phyloP scores from a whole-genome alignment of 2,797 vertebrate species.

The Mus caroli region DNA sequence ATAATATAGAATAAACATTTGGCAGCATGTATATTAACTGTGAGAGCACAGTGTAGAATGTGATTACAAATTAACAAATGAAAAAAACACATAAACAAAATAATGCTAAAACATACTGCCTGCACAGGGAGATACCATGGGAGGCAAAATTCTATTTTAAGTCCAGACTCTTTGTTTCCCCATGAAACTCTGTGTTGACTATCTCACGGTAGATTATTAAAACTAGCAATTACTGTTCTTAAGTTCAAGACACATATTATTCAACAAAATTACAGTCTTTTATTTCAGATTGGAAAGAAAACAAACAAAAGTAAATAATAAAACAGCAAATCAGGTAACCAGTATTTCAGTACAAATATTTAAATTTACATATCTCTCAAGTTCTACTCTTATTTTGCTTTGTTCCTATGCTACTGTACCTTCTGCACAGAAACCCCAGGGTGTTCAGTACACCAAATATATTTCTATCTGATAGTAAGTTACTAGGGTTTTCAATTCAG shows the following conservation, averaged over 20 bases:
- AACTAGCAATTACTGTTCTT: neutral
- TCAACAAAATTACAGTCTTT: neutral
- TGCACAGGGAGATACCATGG: neutral
- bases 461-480: neutral
- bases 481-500: neutral
- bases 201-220: neutral
- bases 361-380: neutral
- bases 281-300: neutral
- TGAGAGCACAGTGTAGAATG: neutral
- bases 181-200: neutral
- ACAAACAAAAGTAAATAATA: neutral
- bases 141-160: neutral
- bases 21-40: neutral
- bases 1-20: neutral
- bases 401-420: neutral
- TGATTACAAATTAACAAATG: neutral
- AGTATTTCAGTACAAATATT: neutral
- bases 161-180: neutral
- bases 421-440: neutral
- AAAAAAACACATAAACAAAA: neutral
- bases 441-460: neutral
- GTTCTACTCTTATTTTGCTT: slow-evolving; percentile 41
- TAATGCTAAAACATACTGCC: neutral
- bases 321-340: neutral
- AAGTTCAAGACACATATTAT: neutral